phyloP scores from a whole-genome alignment of 1,140 invertebrate species.

The Drosophila carrolli region DNA sequence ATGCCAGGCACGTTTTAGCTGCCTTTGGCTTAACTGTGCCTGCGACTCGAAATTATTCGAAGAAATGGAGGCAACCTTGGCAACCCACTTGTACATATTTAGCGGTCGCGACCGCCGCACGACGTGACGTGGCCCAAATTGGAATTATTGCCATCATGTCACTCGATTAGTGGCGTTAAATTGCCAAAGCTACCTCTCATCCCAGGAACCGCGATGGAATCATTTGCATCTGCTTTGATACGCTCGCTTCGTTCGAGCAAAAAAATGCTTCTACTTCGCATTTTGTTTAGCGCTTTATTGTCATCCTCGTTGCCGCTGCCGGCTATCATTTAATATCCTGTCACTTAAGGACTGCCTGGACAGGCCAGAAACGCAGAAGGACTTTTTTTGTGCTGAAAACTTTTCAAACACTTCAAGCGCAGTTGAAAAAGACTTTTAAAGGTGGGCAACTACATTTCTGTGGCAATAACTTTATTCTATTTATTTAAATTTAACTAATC shows the following conservation, averaged over 20 bases:
- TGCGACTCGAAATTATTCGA: slow-evolving; percentile 19
- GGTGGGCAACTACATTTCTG: background rate
- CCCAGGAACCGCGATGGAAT: slow-evolving; percentile 5
- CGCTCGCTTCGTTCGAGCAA: slow-evolving; percentile 18
- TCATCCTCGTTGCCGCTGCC: background rate
- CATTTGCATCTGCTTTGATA: slow-evolving; percentile 45
- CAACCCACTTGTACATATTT: slow-evolving; percentile 61
- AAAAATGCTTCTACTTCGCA: slow-evolving; percentile 12
- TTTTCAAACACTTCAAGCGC: slow-evolving; percentile 11
- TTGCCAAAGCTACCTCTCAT: slow-evolving; percentile 55
- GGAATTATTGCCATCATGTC: slow-evolving; percentile 77
- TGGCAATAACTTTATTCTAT: background rate
- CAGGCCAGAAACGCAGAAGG: background rate
- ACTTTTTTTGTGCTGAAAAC: background rate
- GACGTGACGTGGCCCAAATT: slow-evolving; percentile 69
- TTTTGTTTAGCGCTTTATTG: slow-evolving; percentile 15
- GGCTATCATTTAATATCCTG: slow-evolving; percentile 70
- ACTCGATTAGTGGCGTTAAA: slow-evolving; percentile 80
- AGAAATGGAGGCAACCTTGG: slow-evolving; percentile 6
- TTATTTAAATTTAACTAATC: background rate
- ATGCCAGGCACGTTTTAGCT: slow-evolving; percentile 65
- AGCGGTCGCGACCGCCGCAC: slow-evolving; percentile 48
- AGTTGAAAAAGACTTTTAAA: background rate
- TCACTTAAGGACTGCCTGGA: slow-evolving; percentile 39
- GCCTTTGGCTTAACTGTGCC: slow-evolving; percentile 15